phyloP scores from a whole-genome alignment of 1,140 invertebrate genomes.

The Drosophila sechellia region DNA sequence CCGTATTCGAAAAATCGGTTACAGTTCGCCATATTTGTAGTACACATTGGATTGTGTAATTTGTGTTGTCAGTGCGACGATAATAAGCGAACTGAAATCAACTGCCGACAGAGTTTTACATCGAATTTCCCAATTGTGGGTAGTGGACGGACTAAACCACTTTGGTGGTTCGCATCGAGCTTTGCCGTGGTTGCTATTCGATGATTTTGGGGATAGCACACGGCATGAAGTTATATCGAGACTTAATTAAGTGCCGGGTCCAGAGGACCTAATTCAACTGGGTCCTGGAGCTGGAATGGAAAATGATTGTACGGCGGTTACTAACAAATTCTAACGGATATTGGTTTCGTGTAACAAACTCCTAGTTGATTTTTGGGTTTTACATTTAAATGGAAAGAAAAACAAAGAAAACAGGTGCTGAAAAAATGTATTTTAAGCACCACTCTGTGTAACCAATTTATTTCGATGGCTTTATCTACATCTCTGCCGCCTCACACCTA shows the following conservation, averaged over 20 bases:
- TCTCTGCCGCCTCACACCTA: neutral
- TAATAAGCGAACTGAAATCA: constrained; percentile 69
- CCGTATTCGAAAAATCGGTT: constrained; percentile 34
- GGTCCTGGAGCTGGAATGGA: constrained; percentile 1
- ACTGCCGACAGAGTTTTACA: constrained; percentile 43
- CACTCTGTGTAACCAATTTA: neutral
- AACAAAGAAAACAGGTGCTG: no score
- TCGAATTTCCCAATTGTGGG: neutral
- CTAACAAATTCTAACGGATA: constrained; percentile 50
- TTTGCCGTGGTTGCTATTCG: constrained; percentile 58
- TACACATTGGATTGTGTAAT: constrained; percentile 21
- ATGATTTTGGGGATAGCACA: constrained; percentile 39
- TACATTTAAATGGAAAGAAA: neutral
- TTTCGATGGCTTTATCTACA: constrained; percentile 30
- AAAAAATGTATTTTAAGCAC: neutral
- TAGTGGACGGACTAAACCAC: constrained; percentile 44
- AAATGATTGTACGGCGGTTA: constrained; percentile 50
- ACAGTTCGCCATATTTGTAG: constrained; percentile 46
- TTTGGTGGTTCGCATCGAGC: constrained; percentile 62
- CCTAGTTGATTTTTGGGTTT: constrained; percentile 29
- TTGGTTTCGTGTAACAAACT: constrained; percentile 1
- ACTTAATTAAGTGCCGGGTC: constrained; percentile 72
- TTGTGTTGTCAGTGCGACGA: constrained; percentile 18
- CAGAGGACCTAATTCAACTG: constrained; percentile 6
- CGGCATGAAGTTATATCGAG: constrained; percentile 50